These are phyloP conservation scores for Drosophila sp. DNA, from an alignment of 1,140 invertebrate species.

Conservation along the genomic window DNA sequence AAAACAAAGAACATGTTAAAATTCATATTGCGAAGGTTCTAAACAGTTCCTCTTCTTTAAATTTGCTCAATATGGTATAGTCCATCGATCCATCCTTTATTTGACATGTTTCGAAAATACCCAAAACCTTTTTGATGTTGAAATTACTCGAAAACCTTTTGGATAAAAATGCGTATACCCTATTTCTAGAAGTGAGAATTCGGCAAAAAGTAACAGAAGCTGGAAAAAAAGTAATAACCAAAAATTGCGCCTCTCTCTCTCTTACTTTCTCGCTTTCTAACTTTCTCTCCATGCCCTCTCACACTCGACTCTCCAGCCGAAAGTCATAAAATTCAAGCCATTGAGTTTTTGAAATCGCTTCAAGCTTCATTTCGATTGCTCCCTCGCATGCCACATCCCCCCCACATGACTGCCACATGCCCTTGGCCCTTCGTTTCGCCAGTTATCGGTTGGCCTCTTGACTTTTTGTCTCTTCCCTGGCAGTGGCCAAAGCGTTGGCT, in stretches of 20 bases:
- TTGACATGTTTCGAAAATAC: no score
- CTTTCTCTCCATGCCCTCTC: neutral
- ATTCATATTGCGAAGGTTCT: no score
- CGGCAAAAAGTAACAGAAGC: constrained; percentile 4
- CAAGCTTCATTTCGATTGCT: constrained; percentile 76
- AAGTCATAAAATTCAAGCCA: constrained; percentile 79
- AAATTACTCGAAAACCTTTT: no score
- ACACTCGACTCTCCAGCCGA: constrained; percentile 44
- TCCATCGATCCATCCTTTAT: no score
- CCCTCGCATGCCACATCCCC: neutral
- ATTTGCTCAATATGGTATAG: no score
- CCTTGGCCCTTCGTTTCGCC: constrained; percentile 2
- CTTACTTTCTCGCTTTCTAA: neutral
- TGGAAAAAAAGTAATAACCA: constrained; percentile 66
- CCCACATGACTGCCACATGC: constrained; percentile 3
- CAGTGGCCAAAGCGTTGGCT: constrained; percentile 33
- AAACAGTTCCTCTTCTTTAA: no score
- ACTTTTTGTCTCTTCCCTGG: constrained; percentile 44
- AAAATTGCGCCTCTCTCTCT: constrained; percentile 54
- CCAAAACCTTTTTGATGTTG: no score
- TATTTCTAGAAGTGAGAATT: neutral
- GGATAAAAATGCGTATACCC: neutral
- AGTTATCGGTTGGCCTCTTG: constrained; percentile 56
- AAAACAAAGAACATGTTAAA: no score
- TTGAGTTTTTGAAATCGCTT: constrained; percentile 80